phyloP scores from a whole-genome alignment of 2,797 vertebrate species.

The Rhinophrynus dorsalis region DNA sequence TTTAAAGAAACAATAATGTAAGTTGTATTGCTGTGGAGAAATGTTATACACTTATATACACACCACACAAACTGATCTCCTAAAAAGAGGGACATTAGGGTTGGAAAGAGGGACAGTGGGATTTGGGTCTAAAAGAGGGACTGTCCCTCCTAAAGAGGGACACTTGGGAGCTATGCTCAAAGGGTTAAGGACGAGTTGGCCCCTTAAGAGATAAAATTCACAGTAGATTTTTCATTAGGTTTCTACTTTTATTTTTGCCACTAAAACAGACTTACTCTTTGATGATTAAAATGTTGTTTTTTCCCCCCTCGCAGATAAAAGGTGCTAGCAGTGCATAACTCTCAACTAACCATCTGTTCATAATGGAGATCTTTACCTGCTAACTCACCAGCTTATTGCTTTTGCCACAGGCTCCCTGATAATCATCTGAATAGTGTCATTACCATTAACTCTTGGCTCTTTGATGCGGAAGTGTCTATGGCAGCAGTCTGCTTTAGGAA shows the following conservation, averaged over 20 bases:
- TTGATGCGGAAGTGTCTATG: constrained; percentile 56
- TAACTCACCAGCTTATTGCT: constrained; percentile 57
- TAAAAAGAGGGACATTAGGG: too few species aligned
- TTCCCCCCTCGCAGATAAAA: constrained; percentile 27
- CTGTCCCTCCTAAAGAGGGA: too few species aligned
- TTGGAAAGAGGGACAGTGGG: too few species aligned
- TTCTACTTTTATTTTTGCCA: constrained; percentile 9
- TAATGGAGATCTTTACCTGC: constrained; percentile 63
- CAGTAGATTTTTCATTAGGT: neutral
- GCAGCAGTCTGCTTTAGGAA: constrained; percentile 42
- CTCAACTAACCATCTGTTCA: constrained; percentile 69
- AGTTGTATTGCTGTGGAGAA: too few species aligned
- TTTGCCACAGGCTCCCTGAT: constrained; percentile 61
- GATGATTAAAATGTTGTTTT: constrained; percentile 2
- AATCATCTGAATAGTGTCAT: constrained; percentile 59
- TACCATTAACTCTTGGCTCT: constrained; percentile 51
- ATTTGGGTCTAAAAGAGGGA: too few species aligned
- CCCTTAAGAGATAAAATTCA: too few species aligned
- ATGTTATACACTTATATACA: too few species aligned
- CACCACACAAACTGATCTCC: too few species aligned
- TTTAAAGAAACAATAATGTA: too few species aligned
- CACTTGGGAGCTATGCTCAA: too few species aligned
- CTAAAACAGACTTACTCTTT: constrained; percentile 18
- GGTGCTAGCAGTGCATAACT: constrained; percentile 62
- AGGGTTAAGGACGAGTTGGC: too few species aligned